Percentiles rank a stretch among this genome's conserved stretches.
phyloP scores from a whole-genome alignment of 2,797 vertebrate species.

The Chlorospingus flavigularis region DNA sequence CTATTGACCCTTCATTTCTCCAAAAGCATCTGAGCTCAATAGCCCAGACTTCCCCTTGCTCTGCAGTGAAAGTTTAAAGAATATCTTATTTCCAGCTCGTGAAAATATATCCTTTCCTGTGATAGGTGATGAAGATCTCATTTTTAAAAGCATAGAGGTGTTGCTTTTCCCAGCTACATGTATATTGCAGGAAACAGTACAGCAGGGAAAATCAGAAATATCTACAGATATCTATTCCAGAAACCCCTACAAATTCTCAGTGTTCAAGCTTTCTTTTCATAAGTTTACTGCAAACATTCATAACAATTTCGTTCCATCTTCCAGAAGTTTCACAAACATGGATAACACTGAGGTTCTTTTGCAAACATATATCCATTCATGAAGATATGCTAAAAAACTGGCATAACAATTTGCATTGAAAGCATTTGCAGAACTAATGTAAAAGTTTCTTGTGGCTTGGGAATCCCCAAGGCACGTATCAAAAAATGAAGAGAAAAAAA shows the following conservation, averaged over 20 bases:
- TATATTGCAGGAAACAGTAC: not conserved
- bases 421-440: constrained; percentile 22
- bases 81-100: not conserved
- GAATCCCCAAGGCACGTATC: constrained; percentile 47
- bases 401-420: constrained; percentile 33
- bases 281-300: constrained; percentile 16
- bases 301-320: not conserved
- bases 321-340: constrained; percentile 13
- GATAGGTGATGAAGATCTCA: not conserved
- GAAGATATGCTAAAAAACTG: constrained; percentile 40
- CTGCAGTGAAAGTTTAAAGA: not conserved
- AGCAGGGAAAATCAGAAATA: not conserved
- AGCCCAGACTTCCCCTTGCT: not conserved
- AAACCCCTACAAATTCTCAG: not conserved
- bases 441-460: constrained; percentile 56
- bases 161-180: not conserved
- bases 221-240: not conserved
- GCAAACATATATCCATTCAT: constrained; percentile 40
- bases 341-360: constrained; percentile 22
- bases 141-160: not conserved
- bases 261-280: not conserved
- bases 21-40: not conserved
- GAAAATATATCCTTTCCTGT: not conserved
- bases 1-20: not conserved
- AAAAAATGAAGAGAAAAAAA: not conserved